These are phyloP conservation scores for Sorex araneus DNA, from an alignment of 2,113 vertebrate species.

Conservation along the genomic window DNA sequence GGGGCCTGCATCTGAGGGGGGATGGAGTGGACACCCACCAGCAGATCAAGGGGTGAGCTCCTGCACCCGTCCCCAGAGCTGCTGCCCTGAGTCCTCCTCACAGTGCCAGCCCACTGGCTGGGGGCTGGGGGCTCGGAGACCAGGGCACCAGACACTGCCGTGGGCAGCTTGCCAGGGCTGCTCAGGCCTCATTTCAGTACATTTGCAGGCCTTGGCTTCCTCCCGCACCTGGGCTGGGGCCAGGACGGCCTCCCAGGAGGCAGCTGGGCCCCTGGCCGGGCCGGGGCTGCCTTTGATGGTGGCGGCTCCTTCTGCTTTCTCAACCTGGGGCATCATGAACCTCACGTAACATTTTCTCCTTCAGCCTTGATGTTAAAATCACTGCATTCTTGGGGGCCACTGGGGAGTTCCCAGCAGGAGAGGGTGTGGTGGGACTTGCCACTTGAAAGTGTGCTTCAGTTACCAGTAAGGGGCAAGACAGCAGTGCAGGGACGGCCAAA, in stretches of 20 bases:
- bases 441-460: background rate
- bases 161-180: constrained; percentile 70
- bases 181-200: constrained; percentile 51
- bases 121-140: background rate
- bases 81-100: background rate
- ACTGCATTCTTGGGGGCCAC: background rate
- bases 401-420: background rate
- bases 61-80: background rate
- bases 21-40: background rate
- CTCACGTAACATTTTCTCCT: constrained; percentile 5
- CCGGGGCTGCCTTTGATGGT: background rate
- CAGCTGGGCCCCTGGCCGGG: background rate
- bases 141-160: constrained; percentile 59
- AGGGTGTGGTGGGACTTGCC: background rate
- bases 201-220: constrained; percentile 61
- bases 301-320: background rate
- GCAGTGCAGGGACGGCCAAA: background rate
- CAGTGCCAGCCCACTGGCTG: constrained; percentile 22
- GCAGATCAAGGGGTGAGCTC: background rate
- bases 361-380: constrained; percentile 14
- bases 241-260: background rate
- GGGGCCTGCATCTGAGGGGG: background rate
- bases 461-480: background rate
- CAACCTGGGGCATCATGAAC: background rate
- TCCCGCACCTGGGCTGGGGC: background rate